phyloP scores from a whole-genome alignment of 1,140 invertebrate genomes.

The Campoletis sonorensis region DNA sequence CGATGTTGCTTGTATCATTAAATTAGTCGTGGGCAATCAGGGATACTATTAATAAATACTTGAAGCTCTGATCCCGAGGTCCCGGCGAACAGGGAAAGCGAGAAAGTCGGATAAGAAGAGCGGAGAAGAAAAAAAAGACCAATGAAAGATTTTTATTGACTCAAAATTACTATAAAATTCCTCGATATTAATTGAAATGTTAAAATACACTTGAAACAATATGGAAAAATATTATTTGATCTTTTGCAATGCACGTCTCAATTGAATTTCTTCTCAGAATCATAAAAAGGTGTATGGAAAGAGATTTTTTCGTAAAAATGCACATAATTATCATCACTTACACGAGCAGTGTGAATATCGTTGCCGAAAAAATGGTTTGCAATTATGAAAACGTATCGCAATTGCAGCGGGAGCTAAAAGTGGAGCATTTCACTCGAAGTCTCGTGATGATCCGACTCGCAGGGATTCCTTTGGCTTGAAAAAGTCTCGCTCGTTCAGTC shows the following conservation, averaged over 20 bases:
- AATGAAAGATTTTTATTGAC: too few species aligned
- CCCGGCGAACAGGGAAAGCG: neutral
- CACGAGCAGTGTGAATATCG: too few species aligned
- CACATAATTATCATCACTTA: too few species aligned
- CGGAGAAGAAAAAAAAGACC: neutral
- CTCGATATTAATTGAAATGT: too few species aligned
- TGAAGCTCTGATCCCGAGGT: neutral
- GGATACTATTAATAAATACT: slow-evolving; percentile 53
- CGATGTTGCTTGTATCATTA: slow-evolving; percentile 51
- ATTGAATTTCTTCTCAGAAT: too few species aligned
- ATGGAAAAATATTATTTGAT: too few species aligned
- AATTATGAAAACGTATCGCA: neutral
- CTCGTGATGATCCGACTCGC: neutral
- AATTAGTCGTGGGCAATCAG: slow-evolving; percentile 55
- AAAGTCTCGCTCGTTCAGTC: neutral
- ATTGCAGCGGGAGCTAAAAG: neutral
- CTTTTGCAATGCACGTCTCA: too few species aligned
- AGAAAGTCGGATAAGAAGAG: neutral
- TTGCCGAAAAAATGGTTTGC: neutral
- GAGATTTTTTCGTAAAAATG: neutral
- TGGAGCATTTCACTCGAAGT: slow-evolving; percentile 10
- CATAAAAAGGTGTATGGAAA: neutral
- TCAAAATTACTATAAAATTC: too few species aligned
- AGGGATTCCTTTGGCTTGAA: neutral
- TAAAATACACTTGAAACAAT: too few species aligned